A percentile compares a stretch with the other conserved stretches of the same genome.
These are phyloP conservation scores for Ceriagrion tenellum DNA, from an alignment of 2,888 invertebrate genomes.

Conservation along the genomic window DNA sequence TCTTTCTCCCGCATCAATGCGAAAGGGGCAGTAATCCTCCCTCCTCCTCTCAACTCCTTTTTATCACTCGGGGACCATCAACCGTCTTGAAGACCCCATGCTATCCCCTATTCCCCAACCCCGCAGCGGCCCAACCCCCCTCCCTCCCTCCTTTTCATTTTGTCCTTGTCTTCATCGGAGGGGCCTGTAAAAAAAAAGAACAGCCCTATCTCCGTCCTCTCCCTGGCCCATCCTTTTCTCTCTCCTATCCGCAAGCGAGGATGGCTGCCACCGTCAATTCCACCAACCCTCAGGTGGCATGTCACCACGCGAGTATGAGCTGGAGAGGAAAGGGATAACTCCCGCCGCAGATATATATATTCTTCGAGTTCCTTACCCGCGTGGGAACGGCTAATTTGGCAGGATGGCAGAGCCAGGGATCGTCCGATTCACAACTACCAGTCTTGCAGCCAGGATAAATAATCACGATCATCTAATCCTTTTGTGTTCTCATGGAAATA, in stretches of 20 bases:
- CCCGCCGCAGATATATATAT: neutral
- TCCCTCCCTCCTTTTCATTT: slow-evolving; percentile 29
- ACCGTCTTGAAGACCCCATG: slow-evolving; percentile 35
- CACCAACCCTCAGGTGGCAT: neutral
- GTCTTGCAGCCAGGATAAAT: neutral
- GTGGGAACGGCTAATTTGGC: neutral
- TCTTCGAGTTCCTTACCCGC: neutral
- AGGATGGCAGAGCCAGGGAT: neutral
- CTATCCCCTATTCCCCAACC: neutral
- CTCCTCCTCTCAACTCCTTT: neutral
- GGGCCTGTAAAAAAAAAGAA: neutral
- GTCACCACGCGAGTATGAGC: neutral
- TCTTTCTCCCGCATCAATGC: neutral
- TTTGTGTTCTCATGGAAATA: too few species aligned
- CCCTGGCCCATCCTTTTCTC: slow-evolving; percentile 1
- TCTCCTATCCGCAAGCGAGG: neutral
- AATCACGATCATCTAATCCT: too few species aligned
- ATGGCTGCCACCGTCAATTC: neutral
- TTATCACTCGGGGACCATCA: slow-evolving; percentile 33
- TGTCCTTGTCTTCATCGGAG: slow-evolving; percentile 2
- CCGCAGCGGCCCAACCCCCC: neutral
- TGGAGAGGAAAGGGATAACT: neutral
- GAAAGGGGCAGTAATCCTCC: slow-evolving; percentile 20
- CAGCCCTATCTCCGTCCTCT: neutral
- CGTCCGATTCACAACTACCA: neutral